Base-by-base conservation (phyloP, 2,888 invertebrate species). In the Apotomis capreana region DNA sequence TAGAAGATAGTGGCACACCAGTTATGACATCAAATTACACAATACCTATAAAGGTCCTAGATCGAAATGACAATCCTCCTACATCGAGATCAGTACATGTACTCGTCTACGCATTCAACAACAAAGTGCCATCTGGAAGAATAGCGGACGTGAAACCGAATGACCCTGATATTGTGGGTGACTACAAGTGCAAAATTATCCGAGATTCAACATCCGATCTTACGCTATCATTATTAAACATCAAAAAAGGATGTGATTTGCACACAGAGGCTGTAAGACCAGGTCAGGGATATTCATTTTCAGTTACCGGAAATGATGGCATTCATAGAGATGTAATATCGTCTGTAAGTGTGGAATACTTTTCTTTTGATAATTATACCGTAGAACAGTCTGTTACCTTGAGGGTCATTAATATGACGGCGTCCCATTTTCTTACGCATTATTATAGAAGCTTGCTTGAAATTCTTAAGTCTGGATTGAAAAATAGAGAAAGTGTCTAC, bases 81-180 rank as follows among this genome's bases (percentile, higher is more conserved):
- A 95, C 95, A 3, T 94, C 98, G 26, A 94, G 98, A 80, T 96
- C 96, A 9, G 97, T 97, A 0, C 97, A 97, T 80, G 95, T 98
- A 26, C 90, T 97, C 64, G 95, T 98, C 3, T 95, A 96, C 82
- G 94, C 96, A 0, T 96, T 97, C 81, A 96, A 97, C 81, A 96
- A 95, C 69, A 94, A 95, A 74, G 95, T 96, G 80, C 96, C 97
- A 0, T 85, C 95, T 36, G 97, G 97, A n/a, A 96, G 96, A 89
- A 96, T 99, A 76, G 99, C 98, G 6, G 95, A 98, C 87, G 97
- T 99, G 0, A 97, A 96, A 88, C 99, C 99, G 0, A 96, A 97
- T 82, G 99, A 99, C 91, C 95, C 96, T 0, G 99, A 99, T 86
- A 95, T 95, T n/a, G 95, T 95, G 67, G 99, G 98, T 4, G 96